A percentile compares a stretch with the other conserved stretches of the same genome.
Conservation (phyloP, 2,113 vertebrate species). For the Podarcis muralis region DNA sequence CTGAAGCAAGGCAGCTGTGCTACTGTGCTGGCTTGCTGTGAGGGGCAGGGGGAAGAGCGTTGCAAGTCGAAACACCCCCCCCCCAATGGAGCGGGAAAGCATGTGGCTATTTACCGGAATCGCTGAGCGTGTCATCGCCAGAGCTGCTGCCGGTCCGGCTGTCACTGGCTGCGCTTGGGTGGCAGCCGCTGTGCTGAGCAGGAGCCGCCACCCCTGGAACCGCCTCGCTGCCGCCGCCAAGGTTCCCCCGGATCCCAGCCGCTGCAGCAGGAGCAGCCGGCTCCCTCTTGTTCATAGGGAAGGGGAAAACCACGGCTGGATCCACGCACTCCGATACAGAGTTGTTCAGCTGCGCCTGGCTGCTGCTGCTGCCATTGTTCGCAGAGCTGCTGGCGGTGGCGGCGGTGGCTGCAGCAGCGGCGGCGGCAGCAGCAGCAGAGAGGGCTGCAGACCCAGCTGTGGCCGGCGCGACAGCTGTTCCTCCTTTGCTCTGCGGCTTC, state of each 20-base stretch:
- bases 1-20: too few species aligned
- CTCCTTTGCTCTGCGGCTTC: slow-evolving; percentile 86
- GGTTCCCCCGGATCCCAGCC: neutral
- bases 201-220: neutral
- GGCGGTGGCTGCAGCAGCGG: neutral
- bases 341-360: slow-evolving; percentile 75
- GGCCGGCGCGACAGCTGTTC: slow-evolving; percentile 27
- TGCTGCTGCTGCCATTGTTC: slow-evolving; percentile 1
- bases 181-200: neutral
- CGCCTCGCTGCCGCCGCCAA: neutral
- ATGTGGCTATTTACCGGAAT: slow-evolving; percentile 84
- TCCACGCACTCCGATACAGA: slow-evolving; percentile 88
- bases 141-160: slow-evolving; percentile 72
- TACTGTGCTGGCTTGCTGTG: neutral
- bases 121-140: slow-evolving; percentile 84
- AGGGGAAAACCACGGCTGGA: slow-evolving; percentile 90
- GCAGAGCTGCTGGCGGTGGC: neutral
- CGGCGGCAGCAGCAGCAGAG: neutral
- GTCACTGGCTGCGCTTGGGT: slow-evolving; percentile 31
- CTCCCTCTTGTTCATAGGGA: slow-evolving; percentile 85
- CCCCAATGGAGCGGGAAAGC: neutral
- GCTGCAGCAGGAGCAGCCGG: slow-evolving; percentile 39
- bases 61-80: neutral
- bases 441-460: slow-evolving; percentile 47
- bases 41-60: too few species aligned